These are phyloP conservation scores for Mesembrinibis cayennensis DNA, from an alignment of 2,113 vertebrate genomes.

Conservation along the genomic window DNA sequence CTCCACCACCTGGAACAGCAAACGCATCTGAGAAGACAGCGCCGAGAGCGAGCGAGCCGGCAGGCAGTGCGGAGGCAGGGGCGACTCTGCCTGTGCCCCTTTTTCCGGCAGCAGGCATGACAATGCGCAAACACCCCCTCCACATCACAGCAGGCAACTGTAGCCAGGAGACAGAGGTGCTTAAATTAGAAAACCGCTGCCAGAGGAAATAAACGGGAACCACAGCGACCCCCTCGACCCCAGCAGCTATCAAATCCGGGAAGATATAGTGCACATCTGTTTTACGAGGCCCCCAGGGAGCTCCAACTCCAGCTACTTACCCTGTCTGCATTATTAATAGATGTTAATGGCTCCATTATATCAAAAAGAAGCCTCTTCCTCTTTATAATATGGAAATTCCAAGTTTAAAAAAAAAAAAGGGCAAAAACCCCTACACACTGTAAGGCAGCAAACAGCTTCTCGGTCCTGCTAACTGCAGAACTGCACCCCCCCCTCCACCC, in stretches of 20 bases:
- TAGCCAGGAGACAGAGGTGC: constrained; percentile 68
- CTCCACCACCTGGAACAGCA: not conserved
- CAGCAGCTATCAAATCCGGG: constrained; percentile 71
- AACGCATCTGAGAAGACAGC: not conserved
- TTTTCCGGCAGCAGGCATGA: constrained; percentile 18
- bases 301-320: constrained; percentile 78
- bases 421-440: not conserved
- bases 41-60: not conserved
- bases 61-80: not conserved
- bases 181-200: constrained; percentile 65
- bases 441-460: constrained; percentile 24
- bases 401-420: not conserved
- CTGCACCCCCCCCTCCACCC: not conserved
- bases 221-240: constrained; percentile 71
- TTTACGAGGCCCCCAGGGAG: constrained; percentile 74
- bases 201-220: constrained; percentile 76
- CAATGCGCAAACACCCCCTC: constrained; percentile 33
- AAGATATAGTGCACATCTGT: constrained; percentile 79
- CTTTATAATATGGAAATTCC: constrained; percentile 72
- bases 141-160: constrained; percentile 45
- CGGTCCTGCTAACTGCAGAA: constrained; percentile 43
- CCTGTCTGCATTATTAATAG: constrained; percentile 86
- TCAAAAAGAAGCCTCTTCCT: constrained; percentile 68
- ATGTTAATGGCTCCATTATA: constrained; percentile 86
- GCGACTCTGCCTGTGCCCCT: not conserved